A percentile compares a stretch with the other conserved stretches of the same genome.
These are phyloP conservation scores for Pelmatolapia mariae DNA, from an alignment of 2,113 vertebrate species.

Conservation along the genomic window DNA sequence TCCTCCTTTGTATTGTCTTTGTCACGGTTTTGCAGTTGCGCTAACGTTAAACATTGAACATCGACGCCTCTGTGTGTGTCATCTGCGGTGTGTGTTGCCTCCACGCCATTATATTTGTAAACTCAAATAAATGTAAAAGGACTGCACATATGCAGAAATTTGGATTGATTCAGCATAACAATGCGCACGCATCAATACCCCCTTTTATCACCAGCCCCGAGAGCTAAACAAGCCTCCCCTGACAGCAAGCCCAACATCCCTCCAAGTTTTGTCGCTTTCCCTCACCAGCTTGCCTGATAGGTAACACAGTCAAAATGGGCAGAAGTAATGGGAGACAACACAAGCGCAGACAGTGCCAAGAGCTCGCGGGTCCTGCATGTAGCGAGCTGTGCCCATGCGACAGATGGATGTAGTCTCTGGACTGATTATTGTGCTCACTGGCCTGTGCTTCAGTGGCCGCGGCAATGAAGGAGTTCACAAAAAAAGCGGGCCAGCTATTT, in stretches of 20 bases:
- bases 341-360: constrained; percentile 51
- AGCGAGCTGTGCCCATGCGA: constrained; percentile 51
- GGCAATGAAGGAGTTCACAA: constrained; percentile 45
- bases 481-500: constrained; percentile 33
- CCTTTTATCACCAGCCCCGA: constrained; percentile 5
- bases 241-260: constrained; percentile 5
- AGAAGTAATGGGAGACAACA: constrained; percentile 64
- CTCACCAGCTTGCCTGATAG: constrained; percentile 48
- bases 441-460: constrained; percentile 45
- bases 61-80: not conserved
- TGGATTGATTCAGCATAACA: not conserved
- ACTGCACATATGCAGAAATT: not conserved
- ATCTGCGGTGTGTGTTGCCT: not conserved
- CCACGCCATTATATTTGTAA: not conserved
- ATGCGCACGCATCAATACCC: not conserved
- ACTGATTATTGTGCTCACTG: constrained; percentile 69
- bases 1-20: not conserved
- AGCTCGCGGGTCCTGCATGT: constrained; percentile 44
- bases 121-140: not conserved
- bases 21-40: not conserved
- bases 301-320: constrained; percentile 56
- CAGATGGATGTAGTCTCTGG: constrained; percentile 72
- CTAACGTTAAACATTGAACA: not conserved
- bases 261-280: constrained; percentile 39
- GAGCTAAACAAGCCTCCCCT: constrained; percentile 24